Percentiles rank a stretch among this genome's conserved stretches.
phyloP scores from a whole-genome alignment of 2,888 invertebrate species.

The Creontiades dilutus region DNA sequence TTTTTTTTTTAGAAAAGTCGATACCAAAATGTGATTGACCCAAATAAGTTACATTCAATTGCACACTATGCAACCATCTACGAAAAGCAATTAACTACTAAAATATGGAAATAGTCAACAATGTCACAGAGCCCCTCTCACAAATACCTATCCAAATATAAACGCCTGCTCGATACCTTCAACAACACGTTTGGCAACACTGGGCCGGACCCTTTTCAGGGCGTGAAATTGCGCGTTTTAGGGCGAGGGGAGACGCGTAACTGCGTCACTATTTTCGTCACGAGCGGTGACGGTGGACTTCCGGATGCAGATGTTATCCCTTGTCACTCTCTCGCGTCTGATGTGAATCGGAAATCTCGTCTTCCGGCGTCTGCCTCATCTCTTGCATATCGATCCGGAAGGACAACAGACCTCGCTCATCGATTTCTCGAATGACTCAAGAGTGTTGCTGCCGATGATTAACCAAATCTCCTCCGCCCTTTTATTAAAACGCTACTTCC shows the following conservation, averaged over 20 bases:
- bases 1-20: no score
- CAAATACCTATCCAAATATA: no score
- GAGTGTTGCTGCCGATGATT: slow-evolving; percentile 53
- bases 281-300: slow-evolving; percentile 40
- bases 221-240: neutral
- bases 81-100: no score
- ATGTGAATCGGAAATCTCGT: slow-evolving; percentile 61
- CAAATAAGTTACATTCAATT: no score
- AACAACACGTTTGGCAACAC: no score
- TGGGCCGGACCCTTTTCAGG: no score
- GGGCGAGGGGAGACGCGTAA: neutral
- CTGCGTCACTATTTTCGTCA: slow-evolving; percentile 42
- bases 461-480: neutral
- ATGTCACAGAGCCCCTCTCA: no score
- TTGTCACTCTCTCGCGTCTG: slow-evolving; percentile 3
- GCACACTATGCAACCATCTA: no score
- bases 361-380: slow-evolving; percentile 34
- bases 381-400: slow-evolving; percentile 21
- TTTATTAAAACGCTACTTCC: neutral
- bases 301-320: slow-evolving; percentile 62
- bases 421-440: slow-evolving; percentile 53
- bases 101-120: no score
- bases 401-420: neutral
- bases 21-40: no score
- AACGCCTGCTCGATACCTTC: no score